Conservation (phyloP, 37 sponge, comb jelly and placozoan species). For the Mnemiopsis leidyi region DNA sequence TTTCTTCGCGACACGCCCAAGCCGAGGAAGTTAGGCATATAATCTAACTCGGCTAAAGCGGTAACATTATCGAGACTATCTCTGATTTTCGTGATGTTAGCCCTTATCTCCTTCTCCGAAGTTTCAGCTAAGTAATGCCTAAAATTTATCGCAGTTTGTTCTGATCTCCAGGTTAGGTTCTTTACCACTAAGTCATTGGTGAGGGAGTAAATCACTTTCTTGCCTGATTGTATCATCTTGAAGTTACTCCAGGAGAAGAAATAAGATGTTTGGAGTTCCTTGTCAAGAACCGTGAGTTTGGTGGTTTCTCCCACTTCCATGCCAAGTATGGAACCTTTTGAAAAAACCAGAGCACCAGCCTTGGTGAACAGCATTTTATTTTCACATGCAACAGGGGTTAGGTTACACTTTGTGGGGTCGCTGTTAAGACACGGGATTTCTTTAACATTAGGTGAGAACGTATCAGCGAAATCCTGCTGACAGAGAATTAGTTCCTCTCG, state of each 20-base stretch:
- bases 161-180: not conserved
- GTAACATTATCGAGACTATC: not conserved
- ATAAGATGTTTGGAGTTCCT: not conserved
- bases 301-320: not conserved
- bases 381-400: not conserved
- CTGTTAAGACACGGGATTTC: not conserved
- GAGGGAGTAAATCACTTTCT: not conserved
- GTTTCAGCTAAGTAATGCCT: not conserved
- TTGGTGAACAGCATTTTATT: conserved; percentile 28
- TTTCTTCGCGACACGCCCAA: not conserved
- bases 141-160: not conserved
- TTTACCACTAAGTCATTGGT: not conserved
- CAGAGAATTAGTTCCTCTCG: not conserved
- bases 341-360: conserved; percentile 37
- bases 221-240: not conserved
- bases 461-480: not conserved
- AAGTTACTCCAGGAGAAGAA: not conserved
- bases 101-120: not conserved
- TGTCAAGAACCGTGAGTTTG: not conserved
- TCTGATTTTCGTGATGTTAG: not conserved
- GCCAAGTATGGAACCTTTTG: not conserved
- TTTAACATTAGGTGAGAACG: not conserved
- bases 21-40: not conserved
- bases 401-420: not conserved
- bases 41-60: not conserved